Base-by-base conservation (phyloP, 2,797 vertebrate species). In the Phrynocephalus forsythii region DNA sequence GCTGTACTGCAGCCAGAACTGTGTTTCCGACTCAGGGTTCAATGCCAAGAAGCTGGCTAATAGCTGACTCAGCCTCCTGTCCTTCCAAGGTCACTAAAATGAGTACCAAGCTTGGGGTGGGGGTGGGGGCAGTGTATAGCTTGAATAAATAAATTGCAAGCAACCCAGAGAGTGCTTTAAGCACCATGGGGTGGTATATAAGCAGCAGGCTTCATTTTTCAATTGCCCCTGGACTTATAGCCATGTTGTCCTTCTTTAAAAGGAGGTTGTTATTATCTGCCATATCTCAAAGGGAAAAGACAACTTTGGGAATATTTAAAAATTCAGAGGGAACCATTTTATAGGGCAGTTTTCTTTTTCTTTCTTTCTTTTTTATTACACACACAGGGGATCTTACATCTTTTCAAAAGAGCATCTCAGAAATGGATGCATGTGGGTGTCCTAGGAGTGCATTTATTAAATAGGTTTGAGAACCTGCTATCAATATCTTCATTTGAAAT, bases 401-500 rank as follows among this genome's bases (percentile, higher is more conserved):
- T 13, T 18, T 3, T 66, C 50, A 84, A 52, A 11, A 79, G 20
- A 16, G 7, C 9, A 63, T 69, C n/a, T 87, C 48, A 83, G 7
- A 50, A 69, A 20, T 82, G 72, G 20, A 22, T 63, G 26, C 5
- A 22, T 38, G 33, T 26, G 3, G 44, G 15, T 30, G 22, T 66
- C 3, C 28, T 79, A 79, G 56, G 2, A 63, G 77, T 77, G 56
- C 56, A 71, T 48, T 24, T 63, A 60, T 30, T 10, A 84, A 83
- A 84, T 66, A 44, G 6, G 9, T 69, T 83, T 24, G 68, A 79
- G 28, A 83, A 88, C 16, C 56, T 7, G 44, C n/a, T 44, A 67
- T 52, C 30, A 18, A 38, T n/a, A 38, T 80, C 80, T 81, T 80
- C 71, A 81, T 80, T 81, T 88, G 67, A 33, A 76, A 82, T 3